Base-by-base conservation (phyloP, 2,888 invertebrate genomes). In the Pachydiplax longipennis region DNA sequence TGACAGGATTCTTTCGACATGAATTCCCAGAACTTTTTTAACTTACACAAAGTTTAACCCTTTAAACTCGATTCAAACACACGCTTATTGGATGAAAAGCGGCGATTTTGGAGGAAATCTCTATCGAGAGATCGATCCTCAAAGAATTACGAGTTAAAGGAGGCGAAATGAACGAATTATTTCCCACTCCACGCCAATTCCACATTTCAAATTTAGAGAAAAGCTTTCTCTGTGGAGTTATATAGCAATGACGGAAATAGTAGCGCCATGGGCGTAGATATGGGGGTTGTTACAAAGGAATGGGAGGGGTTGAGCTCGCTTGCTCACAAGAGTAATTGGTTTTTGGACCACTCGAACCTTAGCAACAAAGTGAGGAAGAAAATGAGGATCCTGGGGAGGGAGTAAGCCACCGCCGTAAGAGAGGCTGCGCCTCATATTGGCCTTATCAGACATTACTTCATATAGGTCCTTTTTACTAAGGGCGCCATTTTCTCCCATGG, bases 281-380 rank as follows among this genome's bases (percentile, higher is more conserved):
- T 18, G 22, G n/a, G 44, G 31, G 82, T 44, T 25, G 73, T 73
- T 31, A 73, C 25, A 73, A 73, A 31, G 73, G 73, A 13, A 25
- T 8, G 31, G 31, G 53, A 53, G 83, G 6, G 15, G 58, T 12
- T 6, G 18, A 53, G 61, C 4, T 31, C 22, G 37, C 83, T 58
- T 83, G 61, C 87, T 87, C 87, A 87, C 61, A 61, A 61, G 87
- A 87, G 87, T 87, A 87, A 87, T 87, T 87, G 87, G 87, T 87
- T 87, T 87, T 53, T 58, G 87, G 87, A 87, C 87, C 87, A 87
- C 61, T 58, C 58, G 87, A 58, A 87, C 87, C 87, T 58, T 87
- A 25, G 87, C 58, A 87, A 87, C 87, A 87, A 87, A 87, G 87
- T 87, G 87, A 58, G 58, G 87, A 87, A 87, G 87, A 87, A 61